Base-by-base conservation (phyloP, 1,140 invertebrate genomes). In the Melanaphis sacchari region DNA sequence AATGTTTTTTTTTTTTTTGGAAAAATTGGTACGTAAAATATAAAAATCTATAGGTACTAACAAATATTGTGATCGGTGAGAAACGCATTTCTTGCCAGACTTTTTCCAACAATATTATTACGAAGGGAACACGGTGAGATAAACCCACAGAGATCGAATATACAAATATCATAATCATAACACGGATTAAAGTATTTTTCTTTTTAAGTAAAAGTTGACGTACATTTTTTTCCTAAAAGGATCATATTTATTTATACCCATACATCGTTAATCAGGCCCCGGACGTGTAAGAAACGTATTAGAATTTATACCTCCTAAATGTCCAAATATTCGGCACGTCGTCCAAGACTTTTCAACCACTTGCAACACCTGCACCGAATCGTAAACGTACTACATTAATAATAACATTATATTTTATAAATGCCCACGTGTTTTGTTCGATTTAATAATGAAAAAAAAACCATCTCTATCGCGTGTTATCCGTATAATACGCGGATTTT, bases 361-460 rank as follows among this genome's bases (percentile, higher is more conserved):
- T n/a, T 18, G n/a, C n/a, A 76, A 76, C 31, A n/a, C 59, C 59
- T 76, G 59, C 59, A 76, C 59, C 31, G 59, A 76, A n/a, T 76
- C 59, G 59, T 15, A 76, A 76, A n/a, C 59, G 31, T 76, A n/a
- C 3, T 18, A n/a, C 59, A 76, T n/a, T 76, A n/a, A 36, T n/a
- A 76, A 76, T n/a, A 76, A 76, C n/a, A n/a, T 76, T n/a, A 76
- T 76, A 76, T 76, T n/a, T 76, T 76, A n/a, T 76, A 36, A 76
- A 76, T 76, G 15, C 59, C 59, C 59, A 76, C 59, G 31, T n/a
- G 15, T 26, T 8, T 4, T 59, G 54, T 66, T 5, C 31, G 59
- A 66, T 66, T 66, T 66, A 66, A n/a, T 66, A 66, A 66, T 66
- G 4, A 21, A 59, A 66, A 66, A 66, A 66, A 15, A 66, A n/a